Percentiles rank a stretch among this genome's conserved stretches.
phyloP scores from a whole-genome alignment of 2,888 invertebrate genomes.

The Xanthorhoe designata region DNA sequence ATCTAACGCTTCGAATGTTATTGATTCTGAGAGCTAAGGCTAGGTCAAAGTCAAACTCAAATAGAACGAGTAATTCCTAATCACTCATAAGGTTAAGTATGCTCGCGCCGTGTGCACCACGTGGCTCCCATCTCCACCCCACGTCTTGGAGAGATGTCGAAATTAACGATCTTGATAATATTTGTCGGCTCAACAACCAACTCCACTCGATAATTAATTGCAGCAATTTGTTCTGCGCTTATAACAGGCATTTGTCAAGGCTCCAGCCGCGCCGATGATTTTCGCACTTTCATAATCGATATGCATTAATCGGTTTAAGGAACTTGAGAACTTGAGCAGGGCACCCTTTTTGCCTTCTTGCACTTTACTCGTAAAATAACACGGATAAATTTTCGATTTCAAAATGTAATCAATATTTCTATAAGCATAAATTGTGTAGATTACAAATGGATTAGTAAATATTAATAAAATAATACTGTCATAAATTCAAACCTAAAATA shows the following conservation, averaged over 20 bases:
- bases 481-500: conserved; percentile 38
- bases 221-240: conserved; percentile 83
- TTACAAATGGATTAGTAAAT: background rate
- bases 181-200: conserved; percentile 80
- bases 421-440: too few relatives aligned
- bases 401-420: too few relatives aligned
- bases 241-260: conserved; percentile 83
- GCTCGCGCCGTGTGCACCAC: conserved; percentile 56
- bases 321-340: conserved; percentile 11
- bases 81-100: conserved; percentile 14
- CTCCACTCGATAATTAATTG: conserved; percentile 79
- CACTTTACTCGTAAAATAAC: conserved; percentile 4
- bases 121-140: conserved; percentile 55
- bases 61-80: conserved; percentile 19
- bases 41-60: conserved; percentile 12
- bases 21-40: background rate
- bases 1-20: background rate
- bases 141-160: conserved; percentile 72
- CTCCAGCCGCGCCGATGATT: conserved; percentile 77
- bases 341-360: conserved; percentile 2
- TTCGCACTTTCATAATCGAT: conserved; percentile 82
- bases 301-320: conserved; percentile 70
- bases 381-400: too few relatives aligned
- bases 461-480: background rate
- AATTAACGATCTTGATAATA: conserved; percentile 85